Conservation (phyloP, 2,888 invertebrate genomes). For the Automeris io region DNA sequence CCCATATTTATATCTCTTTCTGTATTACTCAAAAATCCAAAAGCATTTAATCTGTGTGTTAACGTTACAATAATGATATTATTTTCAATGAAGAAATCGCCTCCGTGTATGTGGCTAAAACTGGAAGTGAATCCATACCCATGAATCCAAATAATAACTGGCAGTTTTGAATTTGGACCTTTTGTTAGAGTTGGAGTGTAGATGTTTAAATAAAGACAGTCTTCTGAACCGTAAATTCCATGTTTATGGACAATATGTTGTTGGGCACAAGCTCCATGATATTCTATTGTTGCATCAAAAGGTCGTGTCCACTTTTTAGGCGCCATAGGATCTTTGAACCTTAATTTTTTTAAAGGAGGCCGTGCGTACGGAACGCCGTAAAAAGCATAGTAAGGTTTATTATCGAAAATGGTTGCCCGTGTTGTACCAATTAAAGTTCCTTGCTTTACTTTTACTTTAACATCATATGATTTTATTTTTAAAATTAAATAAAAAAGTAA, state of each 20-base stretch:
- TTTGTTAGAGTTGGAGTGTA: slow-evolving; percentile 74
- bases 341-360: slow-evolving; percentile 43
- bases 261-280: slow-evolving; percentile 79
- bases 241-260: slow-evolving; percentile 61
- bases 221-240: slow-evolving; percentile 65
- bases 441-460: slow-evolving; percentile 46
- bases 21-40: slow-evolving; percentile 60
- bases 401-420: slow-evolving; percentile 40
- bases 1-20: slow-evolving; percentile 61
- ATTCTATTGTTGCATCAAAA: slow-evolving; percentile 74
- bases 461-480: slow-evolving; percentile 19
- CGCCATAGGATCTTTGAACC: slow-evolving; percentile 56
- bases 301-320: slow-evolving; percentile 62
- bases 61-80: slow-evolving; percentile 51
- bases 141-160: slow-evolving; percentile 63
- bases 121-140: slow-evolving; percentile 62
- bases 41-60: slow-evolving; percentile 57
- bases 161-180: slow-evolving; percentile 20
- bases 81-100: slow-evolving; percentile 62
- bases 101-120: slow-evolving; percentile 61
- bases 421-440: slow-evolving; percentile 44
- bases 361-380: slow-evolving; percentile 63
- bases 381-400: slow-evolving; percentile 47
- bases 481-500: background rate
- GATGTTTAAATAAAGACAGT: slow-evolving; percentile 83